phyloP scores from a whole-genome alignment of 92 coral and sea anemone genomes.

The Porites lobata region DNA sequence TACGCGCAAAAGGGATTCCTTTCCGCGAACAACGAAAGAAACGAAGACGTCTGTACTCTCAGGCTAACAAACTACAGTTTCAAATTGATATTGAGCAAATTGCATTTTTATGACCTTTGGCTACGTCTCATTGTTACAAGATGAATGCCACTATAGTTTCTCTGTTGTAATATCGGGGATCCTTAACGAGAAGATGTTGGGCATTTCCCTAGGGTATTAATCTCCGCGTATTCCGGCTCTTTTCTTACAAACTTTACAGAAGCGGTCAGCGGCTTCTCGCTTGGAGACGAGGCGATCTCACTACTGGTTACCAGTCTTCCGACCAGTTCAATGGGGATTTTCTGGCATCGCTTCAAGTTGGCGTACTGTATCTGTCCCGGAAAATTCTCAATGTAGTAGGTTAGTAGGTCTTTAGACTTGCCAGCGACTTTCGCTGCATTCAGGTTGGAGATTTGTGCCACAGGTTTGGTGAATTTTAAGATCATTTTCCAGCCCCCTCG shows the following conservation, averaged over 20 bases:
- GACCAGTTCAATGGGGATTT: constrained; percentile 10
- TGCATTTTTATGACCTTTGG: too few species aligned
- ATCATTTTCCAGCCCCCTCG: constrained; percentile 45
- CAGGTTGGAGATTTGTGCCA: constrained; percentile 22
- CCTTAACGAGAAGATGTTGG: neutral
- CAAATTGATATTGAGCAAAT: too few species aligned
- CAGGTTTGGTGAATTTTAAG: constrained; percentile 22
- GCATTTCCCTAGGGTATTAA: constrained; percentile 13
- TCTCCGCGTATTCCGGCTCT: constrained; percentile 37
- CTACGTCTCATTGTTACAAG: too few species aligned
- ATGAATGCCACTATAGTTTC: too few species aligned
- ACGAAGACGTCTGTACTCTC: neutral
- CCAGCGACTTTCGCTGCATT: constrained; percentile 23
- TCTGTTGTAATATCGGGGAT: neutral
- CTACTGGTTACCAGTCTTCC: constrained; percentile 4
- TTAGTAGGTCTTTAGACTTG: constrained; percentile 6
- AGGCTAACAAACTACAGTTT: neutral
- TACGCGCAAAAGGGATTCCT: too few species aligned
- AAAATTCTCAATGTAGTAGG: constrained; percentile 34
- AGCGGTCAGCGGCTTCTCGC: constrained; percentile 12
- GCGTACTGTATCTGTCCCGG: constrained; percentile 51
- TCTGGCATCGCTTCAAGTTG: constrained; percentile 35
- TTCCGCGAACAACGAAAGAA: neutral
- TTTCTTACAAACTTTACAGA: constrained; percentile 8
- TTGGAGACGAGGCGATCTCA: neutral